Evolutionary conservation across 2,797 vertebrate species (phyloP), one percentile per base, ranked within the genome.

Genomic region (Acanthurus tractus): DNA sequence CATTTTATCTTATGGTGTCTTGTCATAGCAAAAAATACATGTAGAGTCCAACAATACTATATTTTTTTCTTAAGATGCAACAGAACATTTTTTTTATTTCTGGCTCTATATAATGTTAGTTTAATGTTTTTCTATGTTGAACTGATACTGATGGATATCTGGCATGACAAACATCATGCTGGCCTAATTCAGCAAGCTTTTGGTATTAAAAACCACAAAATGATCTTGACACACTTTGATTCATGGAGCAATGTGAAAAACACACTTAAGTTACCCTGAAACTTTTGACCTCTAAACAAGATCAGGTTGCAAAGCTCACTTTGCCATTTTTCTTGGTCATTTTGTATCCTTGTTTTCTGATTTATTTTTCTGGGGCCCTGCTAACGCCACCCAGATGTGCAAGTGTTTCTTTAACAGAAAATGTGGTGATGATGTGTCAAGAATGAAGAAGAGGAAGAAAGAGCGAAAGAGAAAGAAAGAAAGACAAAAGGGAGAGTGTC

Each of bases 301-400:
- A 89, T 86, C 85, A 73, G 15, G 81, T 82, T 92, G 76, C 81
- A 84, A 54, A 57, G 57, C 69, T 85, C 29, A 69, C 23, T 72
- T 79, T 66, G 57, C 53, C 69, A 69, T 86, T 55, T 72, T 71
- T 88, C 63, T 56, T 29, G 45, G 57, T 82, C 70, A 75, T 76
- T 83, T 91, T 76, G 36, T 88, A 74, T 79, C 82, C 73, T 63
- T 57, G 82, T 84, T 71, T 86, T 82, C 67, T 84, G 84, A 88
- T 93, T 90, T 89, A 85, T 93, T 85, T 90, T 83, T 79, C 61
- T 71, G 83, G 88, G 78, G 84, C 76, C 66, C 67, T 20, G 53
- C 80, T 92, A 93, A 92, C 80, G 68, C 62, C 64, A 70, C 72
- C 90, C 91, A 93, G 91, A 93, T 90, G 90, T 92, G 67, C 44